These are phyloP conservation scores for Prolemur simus DNA, from an alignment of 2,113 vertebrate genomes.

Conservation along the genomic window DNA sequence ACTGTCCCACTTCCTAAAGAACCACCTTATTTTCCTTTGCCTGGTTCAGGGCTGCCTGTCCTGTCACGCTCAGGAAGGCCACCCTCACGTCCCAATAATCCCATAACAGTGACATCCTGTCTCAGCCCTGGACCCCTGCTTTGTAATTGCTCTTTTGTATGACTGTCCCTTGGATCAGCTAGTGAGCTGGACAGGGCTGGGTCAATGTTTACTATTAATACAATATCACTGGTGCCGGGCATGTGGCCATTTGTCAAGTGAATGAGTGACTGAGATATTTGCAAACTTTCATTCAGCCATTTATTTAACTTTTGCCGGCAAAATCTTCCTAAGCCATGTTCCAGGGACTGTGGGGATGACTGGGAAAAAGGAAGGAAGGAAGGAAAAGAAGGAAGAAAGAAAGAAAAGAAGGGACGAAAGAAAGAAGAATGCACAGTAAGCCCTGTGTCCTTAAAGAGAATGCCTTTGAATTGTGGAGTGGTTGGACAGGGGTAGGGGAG, in stretches of 20 bases:
- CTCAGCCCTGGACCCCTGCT: not conserved
- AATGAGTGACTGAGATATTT: not conserved
- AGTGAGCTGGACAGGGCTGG: not conserved
- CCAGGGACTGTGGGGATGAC: not conserved
- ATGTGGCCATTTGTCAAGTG: not conserved
- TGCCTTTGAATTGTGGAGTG: not conserved
- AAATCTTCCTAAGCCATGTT: not conserved
- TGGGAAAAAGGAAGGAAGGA: no score
- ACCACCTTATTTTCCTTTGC: not conserved
- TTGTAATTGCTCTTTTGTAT: not conserved
- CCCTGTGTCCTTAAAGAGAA: not conserved
- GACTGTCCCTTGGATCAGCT: not conserved
- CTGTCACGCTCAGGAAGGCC: not conserved
- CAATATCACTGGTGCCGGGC: not conserved
- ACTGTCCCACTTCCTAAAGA: not conserved
- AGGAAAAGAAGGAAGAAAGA: not conserved
- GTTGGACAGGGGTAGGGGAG: not conserved
- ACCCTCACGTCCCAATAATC: not conserved
- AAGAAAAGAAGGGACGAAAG: not conserved
- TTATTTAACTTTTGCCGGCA: not conserved
- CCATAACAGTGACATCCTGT: not conserved
- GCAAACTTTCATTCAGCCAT: not conserved
- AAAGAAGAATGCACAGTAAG: not conserved
- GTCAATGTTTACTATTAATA: not conserved
- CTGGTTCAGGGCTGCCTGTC: not conserved